Conservation (phyloP, 2,888 invertebrate species). For the Drosophila crucigera region DNA sequence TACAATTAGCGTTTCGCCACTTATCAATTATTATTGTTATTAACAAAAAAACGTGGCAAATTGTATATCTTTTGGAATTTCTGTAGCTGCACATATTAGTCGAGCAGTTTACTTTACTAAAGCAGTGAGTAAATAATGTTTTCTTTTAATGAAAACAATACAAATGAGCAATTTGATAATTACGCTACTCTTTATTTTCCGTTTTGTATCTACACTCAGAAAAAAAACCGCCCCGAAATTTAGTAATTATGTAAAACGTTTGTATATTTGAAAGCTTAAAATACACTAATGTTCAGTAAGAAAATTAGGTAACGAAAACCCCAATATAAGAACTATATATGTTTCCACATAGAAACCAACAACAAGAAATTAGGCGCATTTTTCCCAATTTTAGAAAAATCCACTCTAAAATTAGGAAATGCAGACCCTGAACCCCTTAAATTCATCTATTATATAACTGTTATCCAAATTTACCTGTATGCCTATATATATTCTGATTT, state of each 20-base stretch:
- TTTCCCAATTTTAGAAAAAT: background rate
- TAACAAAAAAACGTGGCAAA: background rate
- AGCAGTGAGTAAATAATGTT: background rate
- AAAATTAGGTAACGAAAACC: background rate
- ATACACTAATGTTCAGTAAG: background rate
- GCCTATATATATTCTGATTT: background rate
- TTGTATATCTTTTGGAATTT: background rate
- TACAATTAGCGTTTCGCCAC: conserved; percentile 15
- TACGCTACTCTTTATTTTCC: background rate
- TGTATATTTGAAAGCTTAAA: background rate
- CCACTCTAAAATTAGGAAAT: fast-evolving
- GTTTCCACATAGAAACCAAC: background rate
- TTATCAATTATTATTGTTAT: background rate
- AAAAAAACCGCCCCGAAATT: background rate
- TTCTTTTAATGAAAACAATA: background rate
- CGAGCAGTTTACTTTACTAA: background rate
- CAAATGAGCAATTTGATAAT: background rate
- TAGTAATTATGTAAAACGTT: background rate
- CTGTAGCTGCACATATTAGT: background rate
- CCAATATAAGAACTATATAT: background rate
- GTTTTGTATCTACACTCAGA: background rate
- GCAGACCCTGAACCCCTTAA: background rate
- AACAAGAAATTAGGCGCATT: background rate
- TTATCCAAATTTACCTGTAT: background rate
- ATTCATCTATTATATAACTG: background rate